Base-by-base conservation (phyloP, 2,797 vertebrate genomes). In the Cirrhinus molitorella region DNA sequence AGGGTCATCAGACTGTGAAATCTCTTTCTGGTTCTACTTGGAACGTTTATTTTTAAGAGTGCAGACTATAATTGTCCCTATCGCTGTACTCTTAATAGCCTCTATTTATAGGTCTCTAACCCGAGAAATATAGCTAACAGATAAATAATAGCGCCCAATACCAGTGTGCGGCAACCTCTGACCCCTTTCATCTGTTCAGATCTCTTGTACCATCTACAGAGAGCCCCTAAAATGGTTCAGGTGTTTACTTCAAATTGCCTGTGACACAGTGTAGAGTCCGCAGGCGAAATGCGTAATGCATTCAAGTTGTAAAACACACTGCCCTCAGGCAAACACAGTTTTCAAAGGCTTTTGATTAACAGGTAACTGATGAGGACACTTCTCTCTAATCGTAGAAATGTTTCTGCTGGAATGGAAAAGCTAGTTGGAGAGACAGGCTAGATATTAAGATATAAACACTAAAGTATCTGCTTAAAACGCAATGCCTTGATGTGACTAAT, bases 331-430 rank as follows among this genome's bases (percentile, higher is more conserved):
- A 19, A 68, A 73, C 34, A 47, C 66, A 23, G 28, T 77, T 72
- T 87, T 85, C 83, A 88, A 87, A 88, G 81, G 79, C 76, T 85
- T 70, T 55, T 82, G 83, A 84, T 87, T 72, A 80, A 71, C 77
- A 79, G 73, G 49, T 87, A 80, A 87, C 65, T 84, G 87, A 84
- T 80, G 63, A 87, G 75, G 76, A 84, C 76, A 79, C 70, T 28
- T 59, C 53, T 79, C 63, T 73, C 67, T 25, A 73, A 81, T 17
- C 1, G 34, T 37, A 59, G n/a, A 83, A 77, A 86, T 19, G 0
- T 19, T 3, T 21, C 68, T 81, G 68, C 74, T 84, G 65, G 25
- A 47, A 72, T 72, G 57, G 57, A 80, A 37, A 23, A 45, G 68
- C 74, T 85, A 79, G 68, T 51, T 76, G 17, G 23, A 40, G 79